A percentile compares a stretch with the other conserved stretches of the same genome.
Conservation (phyloP, 2,888 invertebrate species). For the Danaus chrysippus region DNA sequence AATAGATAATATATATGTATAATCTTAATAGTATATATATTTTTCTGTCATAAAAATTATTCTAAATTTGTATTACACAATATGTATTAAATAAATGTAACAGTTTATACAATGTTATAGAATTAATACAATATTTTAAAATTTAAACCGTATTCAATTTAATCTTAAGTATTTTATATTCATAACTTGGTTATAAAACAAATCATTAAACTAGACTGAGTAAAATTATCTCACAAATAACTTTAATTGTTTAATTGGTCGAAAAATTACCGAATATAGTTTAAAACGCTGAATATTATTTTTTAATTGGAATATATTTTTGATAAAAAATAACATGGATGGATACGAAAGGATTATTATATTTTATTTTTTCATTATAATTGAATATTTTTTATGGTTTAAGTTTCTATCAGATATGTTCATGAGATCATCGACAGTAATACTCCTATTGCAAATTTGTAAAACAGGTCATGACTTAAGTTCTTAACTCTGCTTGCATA, state of each 20-base stretch:
- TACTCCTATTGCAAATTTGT: conserved; percentile 19
- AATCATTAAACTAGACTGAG: conserved; percentile 11
- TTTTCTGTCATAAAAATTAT: too few relatives aligned
- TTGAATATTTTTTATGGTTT: conserved; percentile 12
- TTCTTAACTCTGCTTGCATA: conserved; percentile 10
- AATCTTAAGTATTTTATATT: neutral
- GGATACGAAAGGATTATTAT: neutral
- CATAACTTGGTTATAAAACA: neutral
- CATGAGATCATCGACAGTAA: conserved; percentile 25
- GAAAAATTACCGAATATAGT: conserved; percentile 19
- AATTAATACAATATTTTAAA: too few relatives aligned
- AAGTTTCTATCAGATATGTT: conserved; percentile 9
- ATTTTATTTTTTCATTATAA: neutral
- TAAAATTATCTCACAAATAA: conserved; percentile 13
- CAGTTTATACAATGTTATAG: too few relatives aligned
- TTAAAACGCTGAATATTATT: conserved; percentile 16
- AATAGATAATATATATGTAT: too few relatives aligned
- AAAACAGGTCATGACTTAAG: conserved; percentile 13
- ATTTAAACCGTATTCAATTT: too few relatives aligned
- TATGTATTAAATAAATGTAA: too few relatives aligned
- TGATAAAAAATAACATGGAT: neutral
- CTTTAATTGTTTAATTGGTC: conserved; percentile 21
- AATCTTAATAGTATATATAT: too few relatives aligned
- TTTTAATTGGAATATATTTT: conserved; percentile 9
- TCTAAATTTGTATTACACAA: too few relatives aligned